Conservation (phyloP, 1,140 invertebrate species). For the Mesaphorura yosii region DNA sequence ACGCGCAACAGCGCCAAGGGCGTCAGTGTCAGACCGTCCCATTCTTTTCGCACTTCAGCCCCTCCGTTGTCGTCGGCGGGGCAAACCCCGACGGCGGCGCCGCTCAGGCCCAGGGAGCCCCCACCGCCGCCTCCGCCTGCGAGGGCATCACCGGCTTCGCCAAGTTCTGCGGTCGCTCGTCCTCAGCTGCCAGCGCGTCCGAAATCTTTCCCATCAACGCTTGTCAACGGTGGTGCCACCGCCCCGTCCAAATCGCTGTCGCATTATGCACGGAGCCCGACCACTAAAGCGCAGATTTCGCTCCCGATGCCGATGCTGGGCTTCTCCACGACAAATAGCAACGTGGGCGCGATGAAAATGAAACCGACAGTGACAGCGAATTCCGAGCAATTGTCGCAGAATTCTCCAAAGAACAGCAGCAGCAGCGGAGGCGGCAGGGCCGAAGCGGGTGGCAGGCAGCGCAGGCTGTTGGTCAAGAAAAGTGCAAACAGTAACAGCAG, state of each 20-base stretch:
- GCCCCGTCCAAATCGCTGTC: background rate
- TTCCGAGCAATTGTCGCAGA: too few species aligned
- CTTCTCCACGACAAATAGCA: slow-evolving; percentile 9
- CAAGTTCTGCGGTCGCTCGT: background rate
- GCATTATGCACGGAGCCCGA: slow-evolving; percentile 1
- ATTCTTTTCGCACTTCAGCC: slow-evolving; percentile 7
- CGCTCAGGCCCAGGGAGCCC: slow-evolving; percentile 35
- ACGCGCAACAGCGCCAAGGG: background rate
- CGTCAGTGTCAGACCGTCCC: slow-evolving; percentile 3
- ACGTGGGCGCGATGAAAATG: background rate
- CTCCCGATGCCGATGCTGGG: slow-evolving; percentile 17
- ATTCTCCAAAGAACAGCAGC: too few species aligned
- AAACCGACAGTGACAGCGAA: too few species aligned
- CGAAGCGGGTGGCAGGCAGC: background rate
- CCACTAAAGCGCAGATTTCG: slow-evolving; percentile 23
- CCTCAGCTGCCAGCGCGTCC: slow-evolving; percentile 5
- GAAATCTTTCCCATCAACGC: background rate
- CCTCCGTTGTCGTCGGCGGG: background rate
- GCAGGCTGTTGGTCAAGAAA: background rate
- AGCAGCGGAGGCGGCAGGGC: background rate
- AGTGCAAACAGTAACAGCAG: slow-evolving; percentile 12
- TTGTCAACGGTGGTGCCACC: background rate
- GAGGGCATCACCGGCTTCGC: too few species aligned
- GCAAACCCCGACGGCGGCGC: slow-evolving; percentile 1
- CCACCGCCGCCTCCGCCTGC: slow-evolving; percentile 36